Percentiles rank a stretch among this genome's conserved stretches.
Evolutionary conservation across 2,797 vertebrate species (phyloP).

Genomic region (Hyperoplus immaculatus): DNA sequence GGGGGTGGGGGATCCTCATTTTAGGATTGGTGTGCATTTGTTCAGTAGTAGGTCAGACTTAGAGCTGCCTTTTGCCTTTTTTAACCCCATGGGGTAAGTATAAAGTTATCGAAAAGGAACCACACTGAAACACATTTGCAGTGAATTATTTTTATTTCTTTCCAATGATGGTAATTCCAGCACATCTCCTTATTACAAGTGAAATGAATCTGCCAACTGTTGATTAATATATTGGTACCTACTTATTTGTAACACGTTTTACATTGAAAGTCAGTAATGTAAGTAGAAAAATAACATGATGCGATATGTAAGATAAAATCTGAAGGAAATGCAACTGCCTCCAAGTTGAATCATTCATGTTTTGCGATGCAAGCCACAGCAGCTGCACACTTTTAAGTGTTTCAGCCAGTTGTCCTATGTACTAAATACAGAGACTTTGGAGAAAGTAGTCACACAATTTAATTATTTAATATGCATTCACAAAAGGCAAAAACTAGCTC

Average conservation of each 20-base stretch:
- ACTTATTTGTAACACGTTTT: slow-evolving; percentile 68
- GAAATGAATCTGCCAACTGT: slow-evolving; percentile 66
- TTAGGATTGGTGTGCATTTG: slow-evolving; percentile 63
- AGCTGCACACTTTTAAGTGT: no score
- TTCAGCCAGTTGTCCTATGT: slow-evolving; percentile 12
- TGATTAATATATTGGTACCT: slow-evolving; percentile 60
- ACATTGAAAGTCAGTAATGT: slow-evolving; percentile 55
- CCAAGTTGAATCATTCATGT: slow-evolving; percentile 14
- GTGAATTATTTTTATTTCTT: slow-evolving; percentile 33
- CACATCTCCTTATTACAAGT: slow-evolving; percentile 37
- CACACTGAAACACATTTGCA: slow-evolving; percentile 50
- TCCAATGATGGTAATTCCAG: slow-evolving; percentile 38
- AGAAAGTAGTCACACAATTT: slow-evolving; percentile 45
- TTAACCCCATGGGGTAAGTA: slow-evolving; percentile 70
- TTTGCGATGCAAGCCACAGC: no score
- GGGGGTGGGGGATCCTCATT: slow-evolving; percentile 28
- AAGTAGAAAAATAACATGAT: slow-evolving; percentile 47
- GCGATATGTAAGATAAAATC: slow-evolving; percentile 43
- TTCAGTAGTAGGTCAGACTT: slow-evolving; percentile 65
- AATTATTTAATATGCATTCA: slow-evolving; percentile 59
- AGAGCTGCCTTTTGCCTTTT: slow-evolving; percentile 75
- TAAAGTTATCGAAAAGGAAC: slow-evolving; percentile 53
- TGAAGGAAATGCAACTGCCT: slow-evolving; percentile 45
- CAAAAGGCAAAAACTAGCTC: slow-evolving; percentile 18
- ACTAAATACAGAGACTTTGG: slow-evolving; percentile 30